Percentiles rank a stretch among this genome's conserved stretches.
These are phyloP conservation scores for Pterostichus niger DNA, from an alignment of 2,888 invertebrate species.

Conservation along the genomic window DNA sequence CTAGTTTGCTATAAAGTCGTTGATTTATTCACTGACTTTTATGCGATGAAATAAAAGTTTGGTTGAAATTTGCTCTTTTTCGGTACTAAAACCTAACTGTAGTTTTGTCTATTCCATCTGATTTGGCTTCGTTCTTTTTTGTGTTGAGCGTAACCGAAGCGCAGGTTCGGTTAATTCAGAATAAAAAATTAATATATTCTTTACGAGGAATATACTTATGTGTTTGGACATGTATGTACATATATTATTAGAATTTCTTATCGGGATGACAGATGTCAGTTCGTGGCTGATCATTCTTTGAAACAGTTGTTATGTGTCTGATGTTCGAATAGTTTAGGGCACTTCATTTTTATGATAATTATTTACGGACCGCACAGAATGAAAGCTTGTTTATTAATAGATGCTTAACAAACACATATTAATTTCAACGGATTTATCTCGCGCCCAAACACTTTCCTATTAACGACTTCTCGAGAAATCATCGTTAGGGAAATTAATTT, in stretches of 20 bases:
- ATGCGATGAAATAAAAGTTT: neutral
- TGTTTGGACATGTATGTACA: constrained; percentile 57
- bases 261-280: constrained; percentile 56
- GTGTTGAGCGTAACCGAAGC: constrained; percentile 33
- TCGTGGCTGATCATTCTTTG: constrained; percentile 58
- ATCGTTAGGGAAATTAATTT: constrained; percentile 13
- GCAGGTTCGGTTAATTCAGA: constrained; percentile 39
- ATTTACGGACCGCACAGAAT: constrained; percentile 51
- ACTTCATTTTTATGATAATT: constrained; percentile 53
- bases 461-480: constrained; percentile 20
- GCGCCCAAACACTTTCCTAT: constrained; percentile 34
- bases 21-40: constrained; percentile 19
- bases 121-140: constrained; percentile 10
- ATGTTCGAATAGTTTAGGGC: constrained; percentile 49
- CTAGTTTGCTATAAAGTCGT: constrained; percentile 14
- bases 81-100: constrained; percentile 1
- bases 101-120: neutral
- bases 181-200: constrained; percentile 54
- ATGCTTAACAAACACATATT: constrained; percentile 33
- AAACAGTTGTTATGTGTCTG: constrained; percentile 53
- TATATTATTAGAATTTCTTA: constrained; percentile 57
- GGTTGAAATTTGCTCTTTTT: neutral
- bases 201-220: constrained; percentile 13
- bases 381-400: constrained; percentile 52
- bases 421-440: constrained; percentile 48